These are phyloP conservation scores for Poliocrania exsul DNA, from an alignment of 2,797 vertebrate species.

Conservation along the genomic window DNA sequence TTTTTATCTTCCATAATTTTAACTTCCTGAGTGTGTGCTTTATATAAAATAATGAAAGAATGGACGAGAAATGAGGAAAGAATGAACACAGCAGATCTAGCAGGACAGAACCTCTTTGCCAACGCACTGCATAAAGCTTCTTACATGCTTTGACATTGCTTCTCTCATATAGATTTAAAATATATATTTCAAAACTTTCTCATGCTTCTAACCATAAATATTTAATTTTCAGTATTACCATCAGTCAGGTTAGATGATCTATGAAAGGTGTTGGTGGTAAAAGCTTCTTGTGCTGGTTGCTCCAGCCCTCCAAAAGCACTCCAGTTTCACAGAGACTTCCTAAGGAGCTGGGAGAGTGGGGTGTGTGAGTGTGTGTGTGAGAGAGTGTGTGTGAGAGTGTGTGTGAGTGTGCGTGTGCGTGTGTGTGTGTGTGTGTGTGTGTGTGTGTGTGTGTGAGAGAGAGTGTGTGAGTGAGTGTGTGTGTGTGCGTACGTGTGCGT, in stretches of 20 bases:
- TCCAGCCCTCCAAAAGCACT: conserved; percentile 53
- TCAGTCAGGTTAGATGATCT: conserved; percentile 52
- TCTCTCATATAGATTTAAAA: conserved; percentile 3
- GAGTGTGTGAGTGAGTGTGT: no score
- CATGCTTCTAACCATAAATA: conserved; percentile 68
- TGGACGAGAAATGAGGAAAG: not conserved
- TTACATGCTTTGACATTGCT: not conserved
- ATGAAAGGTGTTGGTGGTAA: conserved; percentile 44
- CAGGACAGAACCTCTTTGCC: not conserved
- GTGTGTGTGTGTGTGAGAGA: no score
- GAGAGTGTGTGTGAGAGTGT: no score
- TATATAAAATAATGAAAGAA: not conserved
- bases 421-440: no score
- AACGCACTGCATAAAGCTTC: not conserved
- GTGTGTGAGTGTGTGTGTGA: not conserved
- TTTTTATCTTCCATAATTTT: not conserved
- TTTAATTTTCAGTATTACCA: conserved; percentile 70
- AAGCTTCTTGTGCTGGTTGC: conserved; percentile 33
- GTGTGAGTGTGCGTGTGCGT: no score
- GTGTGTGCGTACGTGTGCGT: no score
- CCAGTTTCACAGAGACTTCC: conserved; percentile 27
- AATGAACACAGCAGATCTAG: not conserved
- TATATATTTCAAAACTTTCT: conserved; percentile 32
- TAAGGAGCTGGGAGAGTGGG: conserved; percentile 66
- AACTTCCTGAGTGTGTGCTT: not conserved